Conservation (phyloP, 1,140 invertebrate species). For the Procambarus virginalis region DNA sequence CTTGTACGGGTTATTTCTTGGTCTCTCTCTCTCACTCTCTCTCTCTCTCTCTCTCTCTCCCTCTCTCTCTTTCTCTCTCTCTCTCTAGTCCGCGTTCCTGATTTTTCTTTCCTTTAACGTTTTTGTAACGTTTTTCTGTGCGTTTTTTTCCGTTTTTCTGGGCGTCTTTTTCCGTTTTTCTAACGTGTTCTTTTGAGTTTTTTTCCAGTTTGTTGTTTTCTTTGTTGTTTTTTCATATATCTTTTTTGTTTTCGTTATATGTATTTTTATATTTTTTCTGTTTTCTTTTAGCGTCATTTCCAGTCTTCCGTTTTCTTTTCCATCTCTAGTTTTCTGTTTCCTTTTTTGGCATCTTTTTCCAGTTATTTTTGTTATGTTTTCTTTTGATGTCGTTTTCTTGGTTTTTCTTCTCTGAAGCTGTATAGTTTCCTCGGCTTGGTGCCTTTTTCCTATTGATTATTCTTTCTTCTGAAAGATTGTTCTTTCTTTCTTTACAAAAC, state of each 20-base stretch:
- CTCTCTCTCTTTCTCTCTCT: constrained; percentile 2
- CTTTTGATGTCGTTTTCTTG: background rate
- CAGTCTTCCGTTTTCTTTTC: background rate
- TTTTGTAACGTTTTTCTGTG: background rate
- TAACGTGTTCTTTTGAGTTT: background rate
- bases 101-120: background rate
- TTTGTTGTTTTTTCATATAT: background rate
- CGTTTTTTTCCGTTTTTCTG: background rate
- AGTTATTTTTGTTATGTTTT: background rate
- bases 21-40: background rate
- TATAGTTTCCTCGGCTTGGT: too few species aligned
- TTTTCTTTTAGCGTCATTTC: background rate
- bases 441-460: too few species aligned
- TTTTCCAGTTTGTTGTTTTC: background rate
- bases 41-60: background rate
- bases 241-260: background rate
- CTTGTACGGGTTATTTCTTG: background rate
- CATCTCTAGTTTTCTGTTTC: background rate
- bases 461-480: too few species aligned
- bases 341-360: background rate
- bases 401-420: background rate
- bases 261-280: background rate
- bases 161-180: background rate
- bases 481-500: too few species aligned
- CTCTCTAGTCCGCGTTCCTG: background rate